Evolutionary conservation across 1,140 invertebrate species (phyloP).

Genomic region (Ooceraea biroi): DNA sequence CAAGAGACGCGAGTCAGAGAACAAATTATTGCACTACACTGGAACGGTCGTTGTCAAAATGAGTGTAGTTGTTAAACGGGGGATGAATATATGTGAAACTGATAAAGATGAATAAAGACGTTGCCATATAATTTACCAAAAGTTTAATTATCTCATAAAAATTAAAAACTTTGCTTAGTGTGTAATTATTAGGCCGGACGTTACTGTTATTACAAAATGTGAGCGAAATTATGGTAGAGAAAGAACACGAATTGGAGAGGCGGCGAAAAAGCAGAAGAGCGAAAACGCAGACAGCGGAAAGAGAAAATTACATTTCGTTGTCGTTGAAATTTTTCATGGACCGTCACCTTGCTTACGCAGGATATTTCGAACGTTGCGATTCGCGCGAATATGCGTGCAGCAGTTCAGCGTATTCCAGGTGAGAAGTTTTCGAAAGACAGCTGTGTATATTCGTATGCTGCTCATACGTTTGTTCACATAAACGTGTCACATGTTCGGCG

Average conservation of each 20-base stretch:
- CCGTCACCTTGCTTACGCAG: slow-evolving; percentile 22
- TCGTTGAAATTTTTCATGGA: slow-evolving; percentile 27
- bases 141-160: too few relatives aligned
- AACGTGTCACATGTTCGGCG: neutral
- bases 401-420: slow-evolving; percentile 13
- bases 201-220: neutral
- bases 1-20: neutral
- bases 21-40: slow-evolving; percentile 21
- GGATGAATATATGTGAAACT: neutral
- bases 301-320: neutral
- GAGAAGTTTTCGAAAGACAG: slow-evolving; percentile 40
- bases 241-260: neutral
- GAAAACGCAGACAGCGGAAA: neutral
- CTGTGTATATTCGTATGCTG: too few relatives aligned
- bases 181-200: too few relatives aligned
- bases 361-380: slow-evolving; percentile 48
- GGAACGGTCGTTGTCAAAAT: neutral
- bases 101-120: slow-evolving; percentile 1
- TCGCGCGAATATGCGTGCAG: slow-evolving; percentile 12
- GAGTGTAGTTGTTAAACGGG: neutral
- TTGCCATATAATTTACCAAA: neutral
- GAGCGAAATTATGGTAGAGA: neutral
- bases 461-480: neutral
- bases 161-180: too few relatives aligned
- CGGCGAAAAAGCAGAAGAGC: neutral